These are phyloP conservation scores for Megaceryle alcyon DNA, from an alignment of 2,797 vertebrate genomes.

Conservation along the genomic window DNA sequence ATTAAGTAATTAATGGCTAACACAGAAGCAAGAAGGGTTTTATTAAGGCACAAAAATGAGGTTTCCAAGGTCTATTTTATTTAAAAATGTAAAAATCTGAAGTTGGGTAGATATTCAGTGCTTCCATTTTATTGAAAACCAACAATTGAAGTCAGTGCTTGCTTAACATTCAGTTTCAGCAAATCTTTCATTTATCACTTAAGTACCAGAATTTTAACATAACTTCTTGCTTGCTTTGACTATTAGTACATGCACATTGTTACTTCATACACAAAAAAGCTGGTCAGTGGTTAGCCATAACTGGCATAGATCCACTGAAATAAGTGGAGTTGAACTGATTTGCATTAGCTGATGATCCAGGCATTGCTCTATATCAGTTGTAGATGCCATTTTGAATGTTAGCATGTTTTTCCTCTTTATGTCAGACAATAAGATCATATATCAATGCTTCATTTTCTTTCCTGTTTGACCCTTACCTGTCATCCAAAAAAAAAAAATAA, in stretches of 20 bases:
- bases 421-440: background rate
- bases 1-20: background rate
- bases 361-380: background rate
- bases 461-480: background rate
- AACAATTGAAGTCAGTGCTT: background rate
- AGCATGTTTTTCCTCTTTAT: background rate
- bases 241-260: background rate
- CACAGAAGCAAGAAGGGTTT: background rate
- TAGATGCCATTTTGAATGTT: background rate
- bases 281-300: background rate
- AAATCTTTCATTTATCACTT: background rate
- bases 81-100: background rate
- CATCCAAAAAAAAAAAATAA: background rate
- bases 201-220: background rate
- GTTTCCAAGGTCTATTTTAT: background rate
- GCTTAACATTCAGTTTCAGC: background rate
- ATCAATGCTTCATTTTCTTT: background rate
- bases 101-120: background rate
- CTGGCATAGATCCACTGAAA: background rate
- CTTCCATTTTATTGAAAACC: background rate
- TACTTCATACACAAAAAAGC: background rate
- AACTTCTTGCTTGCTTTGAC: background rate
- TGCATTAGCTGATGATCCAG: background rate
- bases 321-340: background rate
- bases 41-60: background rate